Evolutionary conservation across 2,888 invertebrate species (phyloP), one percentile per base, ranked within the genome.

Genomic region (Agrochola macilenta): DNA sequence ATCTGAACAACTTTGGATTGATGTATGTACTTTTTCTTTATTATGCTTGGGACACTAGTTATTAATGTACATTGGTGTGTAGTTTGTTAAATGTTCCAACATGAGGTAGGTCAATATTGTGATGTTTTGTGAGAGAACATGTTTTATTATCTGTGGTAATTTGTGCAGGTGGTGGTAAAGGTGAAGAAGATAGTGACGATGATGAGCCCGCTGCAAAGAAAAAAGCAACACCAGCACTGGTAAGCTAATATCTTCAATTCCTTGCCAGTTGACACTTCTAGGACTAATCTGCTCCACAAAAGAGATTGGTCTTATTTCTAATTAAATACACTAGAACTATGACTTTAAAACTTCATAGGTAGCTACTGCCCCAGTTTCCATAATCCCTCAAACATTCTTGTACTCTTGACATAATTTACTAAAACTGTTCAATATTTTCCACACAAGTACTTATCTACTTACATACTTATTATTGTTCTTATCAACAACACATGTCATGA

Each of bases 171-270:
- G 97, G 97, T 89, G 97, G 98, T 70, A 98, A 98, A 80, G 98
- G 97, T 81, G 98, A 98, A 0, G 98, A 98, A 0, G 98, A 98
- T 91, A 98, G 98, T 89, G 98, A 98, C 63, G 98, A 98, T 90
- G 98, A 98, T 92, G 98, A 98, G 91, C 98, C 98, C 0, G 97
- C 98, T 9, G 97, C 98, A 61, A 98, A 98, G 95, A 98, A 98
- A 93, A 95, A 97, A 85, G 98, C 98, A 61, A 95, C 97, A 95
- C 75, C 98, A 97, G 95, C 96, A 68, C 90, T 96, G 93, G 96
- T 96, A 93, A 95, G 94, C 83, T 58, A 2, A 26, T 61, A 54
- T 39, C 4, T 35, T 30, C 3, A 54, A 8, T 14, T 54, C 12
- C 14, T 26, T 66, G 11, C 11, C 7, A 20, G 5, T 46, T 35